A percentile compares a stretch with the other conserved stretches of the same genome.
These are phyloP conservation scores for Peribatodes rhomboidaria DNA, from an alignment of 2,888 invertebrate genomes.

Conservation along the genomic window DNA sequence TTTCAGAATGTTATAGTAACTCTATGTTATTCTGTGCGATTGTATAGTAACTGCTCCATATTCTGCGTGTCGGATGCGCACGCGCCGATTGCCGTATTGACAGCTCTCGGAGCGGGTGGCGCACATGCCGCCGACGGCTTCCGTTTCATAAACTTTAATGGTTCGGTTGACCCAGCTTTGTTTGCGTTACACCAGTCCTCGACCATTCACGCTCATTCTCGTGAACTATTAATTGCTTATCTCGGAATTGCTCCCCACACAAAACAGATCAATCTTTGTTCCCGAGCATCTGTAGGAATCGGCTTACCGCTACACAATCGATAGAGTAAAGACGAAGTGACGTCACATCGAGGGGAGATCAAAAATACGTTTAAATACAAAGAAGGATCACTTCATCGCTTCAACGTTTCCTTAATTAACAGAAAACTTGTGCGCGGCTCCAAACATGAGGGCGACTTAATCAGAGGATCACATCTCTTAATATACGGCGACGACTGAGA, in stretches of 20 bases:
- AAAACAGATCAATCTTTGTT: constrained; percentile 36
- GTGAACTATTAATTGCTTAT: constrained; percentile 78
- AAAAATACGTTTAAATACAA: constrained; percentile 33
- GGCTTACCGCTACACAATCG: background rate
- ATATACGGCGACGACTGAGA: constrained; percentile 85
- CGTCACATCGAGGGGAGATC: constrained; percentile 17
- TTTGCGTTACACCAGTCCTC: constrained; percentile 74
- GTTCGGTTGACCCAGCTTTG: constrained; percentile 85
- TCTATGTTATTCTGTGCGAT: constrained; percentile 5
- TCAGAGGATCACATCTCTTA: constrained; percentile 85
- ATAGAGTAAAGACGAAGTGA: constrained; percentile 4
- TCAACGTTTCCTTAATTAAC: constrained; percentile 79
- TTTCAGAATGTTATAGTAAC: constrained; percentile 15
- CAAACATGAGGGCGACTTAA: constrained; percentile 79
- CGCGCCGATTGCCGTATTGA: constrained; percentile 75
- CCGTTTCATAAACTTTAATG: constrained; percentile 85
- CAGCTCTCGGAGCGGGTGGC: constrained; percentile 74
- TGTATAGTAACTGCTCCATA: constrained; percentile 18
- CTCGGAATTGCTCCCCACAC: constrained; percentile 37
- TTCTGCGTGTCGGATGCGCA: constrained; percentile 57
- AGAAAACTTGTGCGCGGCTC: constrained; percentile 71
- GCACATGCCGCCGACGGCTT: constrained; percentile 81
- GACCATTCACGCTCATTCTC: constrained; percentile 67
- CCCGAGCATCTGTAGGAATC: constrained; percentile 5
- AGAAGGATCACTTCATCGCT: constrained; percentile 48